phyloP scores from a whole-genome alignment of 2,888 invertebrate species.

The Sycophila texana region DNA sequence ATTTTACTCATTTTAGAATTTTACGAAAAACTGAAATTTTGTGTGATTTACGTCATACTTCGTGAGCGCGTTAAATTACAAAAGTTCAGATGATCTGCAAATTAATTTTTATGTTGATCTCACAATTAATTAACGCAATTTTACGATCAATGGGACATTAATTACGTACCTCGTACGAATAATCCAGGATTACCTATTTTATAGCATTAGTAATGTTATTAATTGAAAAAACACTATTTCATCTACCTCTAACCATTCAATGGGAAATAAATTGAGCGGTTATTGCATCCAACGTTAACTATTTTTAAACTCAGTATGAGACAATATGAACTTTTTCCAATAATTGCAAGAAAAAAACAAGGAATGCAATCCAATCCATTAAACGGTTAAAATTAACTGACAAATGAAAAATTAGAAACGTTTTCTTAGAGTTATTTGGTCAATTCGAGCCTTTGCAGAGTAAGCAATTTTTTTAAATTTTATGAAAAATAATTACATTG shows the following conservation, averaged over 20 bases:
- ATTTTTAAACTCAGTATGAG: constrained; percentile 16
- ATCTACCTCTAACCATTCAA: neutral
- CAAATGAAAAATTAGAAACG: neutral
- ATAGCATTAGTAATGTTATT: neutral
- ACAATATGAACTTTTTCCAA: constrained; percentile 14
- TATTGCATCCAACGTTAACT: constrained; percentile 7
- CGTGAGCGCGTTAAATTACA: no score
- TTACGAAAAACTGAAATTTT: no score
- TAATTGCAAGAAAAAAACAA: neutral
- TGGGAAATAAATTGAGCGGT: constrained; percentile 18
- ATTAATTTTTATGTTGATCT: no score
- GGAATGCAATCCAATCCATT: neutral
- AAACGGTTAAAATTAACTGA: neutral
- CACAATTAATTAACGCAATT: no score
- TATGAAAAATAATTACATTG: no score
- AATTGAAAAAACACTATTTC: constrained; percentile 2
- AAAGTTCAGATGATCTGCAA: no score
- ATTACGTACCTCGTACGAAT: no score
- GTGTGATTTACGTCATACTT: no score
- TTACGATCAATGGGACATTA: no score
- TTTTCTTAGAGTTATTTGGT: neutral
- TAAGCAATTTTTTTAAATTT: no score
- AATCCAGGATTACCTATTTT: neutral
- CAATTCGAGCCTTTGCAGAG: neutral
- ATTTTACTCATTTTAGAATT: no score